phyloP scores from a whole-genome alignment of 64 coral and sea anemone genomes.

The Trachythela sp. region DNA sequence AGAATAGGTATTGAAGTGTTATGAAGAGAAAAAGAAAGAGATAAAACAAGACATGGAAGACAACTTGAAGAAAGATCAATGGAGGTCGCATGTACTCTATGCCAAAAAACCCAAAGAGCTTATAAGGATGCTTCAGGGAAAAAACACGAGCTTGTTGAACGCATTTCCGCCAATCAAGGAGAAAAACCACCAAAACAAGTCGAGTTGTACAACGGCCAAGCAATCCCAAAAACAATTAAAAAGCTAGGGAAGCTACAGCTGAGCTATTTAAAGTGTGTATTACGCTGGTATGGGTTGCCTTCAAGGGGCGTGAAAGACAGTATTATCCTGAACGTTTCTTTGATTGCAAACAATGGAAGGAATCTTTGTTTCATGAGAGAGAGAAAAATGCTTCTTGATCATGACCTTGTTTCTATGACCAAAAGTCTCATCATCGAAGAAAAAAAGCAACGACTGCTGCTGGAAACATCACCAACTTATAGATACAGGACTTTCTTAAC shows the following conservation, averaged over 20 bases:
- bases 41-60: not conserved
- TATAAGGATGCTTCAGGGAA: constrained; percentile 22
- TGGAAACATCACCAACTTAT: not conserved
- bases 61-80: constrained; percentile 20
- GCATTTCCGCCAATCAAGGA: not conserved
- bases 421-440: constrained; percentile 23
- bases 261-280: constrained; percentile 38
- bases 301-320: constrained; percentile 32
- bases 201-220: constrained; percentile 13
- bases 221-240: constrained; percentile 37
- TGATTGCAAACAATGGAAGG: constrained; percentile 45
- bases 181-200: not conserved
- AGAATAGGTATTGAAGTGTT: constrained; percentile 24
- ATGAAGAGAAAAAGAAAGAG: constrained; percentile 44
- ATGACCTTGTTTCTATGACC: constrained; percentile 5
- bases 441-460: not conserved
- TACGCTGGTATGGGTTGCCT: constrained; percentile 28
- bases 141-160: not conserved
- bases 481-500: constrained; percentile 45
- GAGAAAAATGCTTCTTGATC: constrained; percentile 42
- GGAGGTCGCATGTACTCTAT: constrained; percentile 27
- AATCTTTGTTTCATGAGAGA: constrained; percentile 43
- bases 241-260: constrained; percentile 33
- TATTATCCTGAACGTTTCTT: constrained; percentile 13
- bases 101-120: constrained; percentile 15